Evolutionary conservation across 2,113 vertebrate genomes (phyloP), one percentile per base, ranked within the genome.

Genomic region (Calcarius ornatus): DNA sequence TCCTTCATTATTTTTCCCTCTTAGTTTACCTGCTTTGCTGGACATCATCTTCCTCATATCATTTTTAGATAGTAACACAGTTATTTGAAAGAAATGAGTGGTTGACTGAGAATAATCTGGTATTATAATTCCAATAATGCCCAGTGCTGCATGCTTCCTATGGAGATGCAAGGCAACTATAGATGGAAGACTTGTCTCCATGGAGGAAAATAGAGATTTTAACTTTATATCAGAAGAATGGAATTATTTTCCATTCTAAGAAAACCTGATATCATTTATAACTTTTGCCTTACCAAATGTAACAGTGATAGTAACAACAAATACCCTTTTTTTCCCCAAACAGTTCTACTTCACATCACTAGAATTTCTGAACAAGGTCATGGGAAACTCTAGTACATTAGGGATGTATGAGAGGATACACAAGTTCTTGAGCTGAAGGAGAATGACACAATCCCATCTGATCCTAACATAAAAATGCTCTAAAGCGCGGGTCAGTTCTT

Each of bases 351-450:
- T 42, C 21, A 50, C 8, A 79, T 63, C 40, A 51, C 7, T 21
- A 79, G 24, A 81, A 66, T 43, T 87, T 76, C 47, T 91, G 45
- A 94, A 73, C 15, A 30, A 27, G 64, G 20, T 91, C 40, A 38
- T 66, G 7, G 17, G 37, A 77, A 72, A 22, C 27, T 51, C 27
- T 19, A 27, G n/a, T 27, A 35, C 17, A 95, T 96, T 96, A 96
- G 31, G 66, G 72, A 96, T 69, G 92, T 63, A 81, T 40, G 86
- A 97, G 65, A 70, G 53, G 54, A 96, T 68, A 54, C 61, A 80
- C 21, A 16, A 90, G 42, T 69, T 63, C 48, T 91, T 96, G 88
- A 82, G 48, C 54, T 27, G 25, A 65, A 63, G 60, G 28, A 94
- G 61, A 90, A 68, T 54, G 53, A 60, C 59, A 83, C 68, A 97